phyloP scores from a whole-genome alignment of 2,113 vertebrate genomes.

The Antennarius striatus region DNA sequence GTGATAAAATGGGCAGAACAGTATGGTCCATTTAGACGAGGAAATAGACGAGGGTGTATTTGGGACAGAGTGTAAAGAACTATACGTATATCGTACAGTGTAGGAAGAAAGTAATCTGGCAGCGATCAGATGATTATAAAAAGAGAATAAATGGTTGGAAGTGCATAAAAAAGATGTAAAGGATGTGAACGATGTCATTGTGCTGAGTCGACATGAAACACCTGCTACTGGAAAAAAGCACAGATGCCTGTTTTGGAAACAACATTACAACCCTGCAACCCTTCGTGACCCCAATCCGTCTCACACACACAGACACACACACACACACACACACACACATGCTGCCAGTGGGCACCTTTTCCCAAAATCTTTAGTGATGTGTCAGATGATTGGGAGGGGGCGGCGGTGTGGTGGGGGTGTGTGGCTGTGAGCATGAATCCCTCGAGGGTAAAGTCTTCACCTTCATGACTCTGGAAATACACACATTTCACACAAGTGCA shows the following conservation, averaged over 20 bases:
- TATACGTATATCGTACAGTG: not conserved
- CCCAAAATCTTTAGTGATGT: conserved; percentile 28
- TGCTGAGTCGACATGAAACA: conserved; percentile 73
- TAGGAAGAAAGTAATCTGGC: conserved; percentile 13
- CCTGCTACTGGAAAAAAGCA: conserved; percentile 70
- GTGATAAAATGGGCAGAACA: conserved; percentile 56
- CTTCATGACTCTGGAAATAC: conserved; percentile 12
- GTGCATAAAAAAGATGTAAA: conserved; percentile 13
- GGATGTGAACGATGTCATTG: conserved; percentile 61
- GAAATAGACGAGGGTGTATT: conserved; percentile 39
- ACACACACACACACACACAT: not conserved
- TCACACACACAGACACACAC: conserved; percentile 20
- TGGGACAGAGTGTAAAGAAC: conserved; percentile 17
- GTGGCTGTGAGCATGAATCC: conserved; percentile 5
- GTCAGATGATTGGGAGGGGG: conserved; percentile 3
- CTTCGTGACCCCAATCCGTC: conserved; percentile 77
- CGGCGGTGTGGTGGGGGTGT: too few relatives aligned
- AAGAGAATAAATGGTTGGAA: conserved; percentile 35
- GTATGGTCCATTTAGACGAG: conserved; percentile 53
- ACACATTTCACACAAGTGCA: not conserved
- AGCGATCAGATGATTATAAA: conserved; percentile 7
- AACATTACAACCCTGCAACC: conserved; percentile 72
- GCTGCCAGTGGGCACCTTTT: conserved; percentile 10
- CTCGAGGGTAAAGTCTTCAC: conserved; percentile 16
- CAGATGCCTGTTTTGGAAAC: conserved; percentile 79